Conservation (phyloP, 2,888 invertebrate species). For the Brenthis hecate region DNA sequence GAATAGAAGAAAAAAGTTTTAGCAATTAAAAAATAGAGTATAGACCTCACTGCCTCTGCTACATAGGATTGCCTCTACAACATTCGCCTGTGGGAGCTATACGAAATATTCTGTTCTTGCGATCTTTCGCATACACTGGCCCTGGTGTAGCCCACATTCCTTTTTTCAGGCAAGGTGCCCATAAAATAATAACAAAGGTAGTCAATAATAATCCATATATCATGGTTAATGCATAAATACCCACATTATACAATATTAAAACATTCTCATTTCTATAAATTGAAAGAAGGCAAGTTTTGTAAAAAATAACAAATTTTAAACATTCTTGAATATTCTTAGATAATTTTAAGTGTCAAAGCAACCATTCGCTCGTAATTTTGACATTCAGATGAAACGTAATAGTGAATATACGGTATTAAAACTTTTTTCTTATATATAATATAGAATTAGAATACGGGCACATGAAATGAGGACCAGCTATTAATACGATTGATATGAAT, state of each 20-base stretch:
- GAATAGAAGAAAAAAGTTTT: too few species aligned
- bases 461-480: too few species aligned
- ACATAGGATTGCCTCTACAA: slow-evolving; percentile 44
- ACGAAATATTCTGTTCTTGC: slow-evolving; percentile 56
- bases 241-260: neutral
- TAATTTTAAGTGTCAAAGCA: too few species aligned
- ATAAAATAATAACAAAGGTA: slow-evolving; percentile 49
- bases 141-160: slow-evolving; percentile 52
- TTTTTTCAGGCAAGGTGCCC: slow-evolving; percentile 59
- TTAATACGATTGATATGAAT: too few species aligned
- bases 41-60: neutral
- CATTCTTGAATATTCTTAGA: too few species aligned
- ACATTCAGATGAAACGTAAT: too few species aligned
- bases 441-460: too few species aligned
- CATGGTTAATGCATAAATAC: slow-evolving; percentile 45
- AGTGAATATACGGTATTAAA: too few species aligned
- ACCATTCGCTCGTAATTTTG: too few species aligned
- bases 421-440: too few species aligned
- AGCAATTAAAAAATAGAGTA: neutral
- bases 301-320: too few species aligned
- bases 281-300: too few species aligned
- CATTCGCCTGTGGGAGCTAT: slow-evolving; percentile 59
- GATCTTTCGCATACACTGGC: slow-evolving; percentile 59
- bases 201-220: slow-evolving; percentile 51
- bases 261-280: neutral